A percentile compares a stretch with the other conserved stretches of the same genome.
Evolutionary conservation across 2,797 vertebrate genomes (phyloP).

Genomic region (Myioborus melanocephalus): DNA sequence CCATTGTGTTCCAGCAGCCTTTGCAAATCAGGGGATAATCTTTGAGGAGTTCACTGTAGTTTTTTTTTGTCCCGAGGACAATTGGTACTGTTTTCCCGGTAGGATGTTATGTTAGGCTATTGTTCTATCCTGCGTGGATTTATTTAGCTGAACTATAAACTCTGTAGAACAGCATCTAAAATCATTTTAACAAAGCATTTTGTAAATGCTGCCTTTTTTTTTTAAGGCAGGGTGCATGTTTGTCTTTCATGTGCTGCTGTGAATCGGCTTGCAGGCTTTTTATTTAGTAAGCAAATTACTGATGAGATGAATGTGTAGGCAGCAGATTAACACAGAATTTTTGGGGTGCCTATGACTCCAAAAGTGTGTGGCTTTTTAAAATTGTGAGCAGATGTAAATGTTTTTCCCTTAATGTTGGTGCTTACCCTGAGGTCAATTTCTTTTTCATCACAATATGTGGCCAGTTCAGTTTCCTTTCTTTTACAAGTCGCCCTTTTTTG

Average conservation of each 20-base stretch:
- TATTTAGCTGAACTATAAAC: background rate
- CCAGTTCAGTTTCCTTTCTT: background rate
- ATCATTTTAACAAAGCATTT: background rate
- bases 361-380: background rate
- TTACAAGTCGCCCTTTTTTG: background rate
- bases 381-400: background rate
- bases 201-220: background rate
- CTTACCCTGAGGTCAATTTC: background rate
- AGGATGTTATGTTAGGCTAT: slow-evolving; percentile 2
- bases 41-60: background rate
- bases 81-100: background rate
- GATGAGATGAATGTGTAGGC: background rate
- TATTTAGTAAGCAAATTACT: background rate
- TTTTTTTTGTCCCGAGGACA: background rate
- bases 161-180: background rate
- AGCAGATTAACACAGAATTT: background rate
- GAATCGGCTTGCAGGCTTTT: background rate
- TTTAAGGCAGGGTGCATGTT: background rate
- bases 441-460: background rate
- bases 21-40: background rate
- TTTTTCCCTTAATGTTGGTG: background rate
- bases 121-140: background rate
- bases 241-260: background rate
- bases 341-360: background rate
- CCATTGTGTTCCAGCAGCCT: background rate